A percentile compares a stretch with the other conserved stretches of the same genome.
Evolutionary conservation across 2,113 vertebrate genomes (phyloP).

Genomic region (Aplodontia rufa): DNA sequence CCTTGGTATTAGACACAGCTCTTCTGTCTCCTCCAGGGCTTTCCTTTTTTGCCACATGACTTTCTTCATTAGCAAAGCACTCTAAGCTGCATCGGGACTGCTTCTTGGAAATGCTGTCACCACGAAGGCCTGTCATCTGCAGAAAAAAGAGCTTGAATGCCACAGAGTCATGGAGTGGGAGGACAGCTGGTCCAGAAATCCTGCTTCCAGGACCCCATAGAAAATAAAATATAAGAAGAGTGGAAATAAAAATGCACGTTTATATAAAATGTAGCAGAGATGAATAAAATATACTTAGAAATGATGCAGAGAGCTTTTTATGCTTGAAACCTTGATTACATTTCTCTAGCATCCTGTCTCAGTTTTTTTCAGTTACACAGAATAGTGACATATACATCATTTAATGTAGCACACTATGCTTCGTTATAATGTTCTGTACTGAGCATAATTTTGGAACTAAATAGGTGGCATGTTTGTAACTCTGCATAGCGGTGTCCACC

Average conservation of each 20-base stretch:
- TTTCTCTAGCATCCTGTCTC: not conserved
- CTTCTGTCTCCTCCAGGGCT: not conserved
- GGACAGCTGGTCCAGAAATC: not conserved
- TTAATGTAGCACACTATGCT: not conserved
- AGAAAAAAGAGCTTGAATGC: not conserved
- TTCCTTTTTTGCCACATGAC: not conserved
- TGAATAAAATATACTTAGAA: too few relatives aligned
- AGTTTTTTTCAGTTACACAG: not conserved
- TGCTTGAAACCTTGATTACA: too few relatives aligned
- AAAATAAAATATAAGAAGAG: not conserved
- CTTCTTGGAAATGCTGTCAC: not conserved
- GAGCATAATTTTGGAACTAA: too few relatives aligned
- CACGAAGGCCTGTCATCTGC: not conserved
- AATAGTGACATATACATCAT: not conserved
- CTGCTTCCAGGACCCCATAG: not conserved
- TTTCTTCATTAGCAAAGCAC: not conserved
- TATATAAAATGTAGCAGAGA: too few relatives aligned
- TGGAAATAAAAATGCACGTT: too few relatives aligned
- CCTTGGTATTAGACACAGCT: not conserved
- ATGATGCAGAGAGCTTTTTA: too few relatives aligned
- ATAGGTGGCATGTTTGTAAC: too few relatives aligned
- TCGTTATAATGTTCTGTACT: not conserved
- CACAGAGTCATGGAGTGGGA: not conserved
- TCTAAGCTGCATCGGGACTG: too few relatives aligned
- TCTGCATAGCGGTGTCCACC: too few relatives aligned